Evolutionary conservation across 1,140 invertebrate genomes (phyloP), one percentile per base, ranked within the genome.

Genomic region (Lepidostoma basale): DNA sequence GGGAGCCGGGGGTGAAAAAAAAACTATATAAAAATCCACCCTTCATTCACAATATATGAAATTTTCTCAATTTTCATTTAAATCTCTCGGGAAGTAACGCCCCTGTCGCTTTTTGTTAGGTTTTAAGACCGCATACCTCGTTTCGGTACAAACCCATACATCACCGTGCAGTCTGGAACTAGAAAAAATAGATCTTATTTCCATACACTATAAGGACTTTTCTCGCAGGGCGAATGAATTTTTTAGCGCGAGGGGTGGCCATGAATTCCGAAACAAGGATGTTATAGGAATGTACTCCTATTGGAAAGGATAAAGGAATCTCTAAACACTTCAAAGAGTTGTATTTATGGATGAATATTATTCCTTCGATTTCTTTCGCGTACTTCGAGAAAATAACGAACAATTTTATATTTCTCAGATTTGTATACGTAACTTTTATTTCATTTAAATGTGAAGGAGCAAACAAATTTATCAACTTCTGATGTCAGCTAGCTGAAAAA

Each of bases 41-140:
- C 70, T 72, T 68, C 71, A 65, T 67, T 67, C 67, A 64, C 52
- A 69, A 73, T 73, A 73, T 73, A 73, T 73, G 71, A 73, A 73
- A 73, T 73, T 73, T 73, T 73, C 71, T 73, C 71, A 73, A 73
- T 73, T 73, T 73, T 73, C 67, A 73, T 73, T 73, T 73, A 73
- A 73, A 73, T 73, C 71, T 73, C 71, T 42, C 16, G 71, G 71
- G 71, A 73, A 67, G 63, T 67, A 68, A 49, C 67, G 64, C 71
- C 71, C 71, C 62, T 69, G 67, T 73, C 71, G 67, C 63, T 69
- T 69, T 72, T 69, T 73, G 71, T 73, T 69, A 73, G 71, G 70
- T 72, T 73, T 73, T 69, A 73, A 73, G 71, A 69, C 64, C 60
- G 59, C 64, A 66, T 44, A 39, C 54, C 33, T 62, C 49, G 62